Evolutionary conservation across 2,797 vertebrate genomes (phyloP).

Genomic region (Halcyon leucocephala): DNA sequence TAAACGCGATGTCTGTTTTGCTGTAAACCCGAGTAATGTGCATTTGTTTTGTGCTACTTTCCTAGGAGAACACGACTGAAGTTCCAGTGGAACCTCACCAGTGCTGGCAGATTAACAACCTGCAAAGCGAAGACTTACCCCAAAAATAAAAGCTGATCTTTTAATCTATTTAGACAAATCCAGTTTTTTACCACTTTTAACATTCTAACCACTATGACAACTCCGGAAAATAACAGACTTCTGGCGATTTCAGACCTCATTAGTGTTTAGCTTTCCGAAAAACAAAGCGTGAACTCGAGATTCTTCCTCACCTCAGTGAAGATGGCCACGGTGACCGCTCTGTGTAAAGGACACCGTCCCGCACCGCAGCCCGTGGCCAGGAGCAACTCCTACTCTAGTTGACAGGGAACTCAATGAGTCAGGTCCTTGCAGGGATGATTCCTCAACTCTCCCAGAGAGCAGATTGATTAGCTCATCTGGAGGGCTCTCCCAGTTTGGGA

Average conservation of each 20-base stretch:
- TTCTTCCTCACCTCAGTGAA: accelerated
- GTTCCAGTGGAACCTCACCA: background rate
- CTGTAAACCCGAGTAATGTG: background rate
- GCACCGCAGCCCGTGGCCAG: accelerated
- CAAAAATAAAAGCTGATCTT: background rate
- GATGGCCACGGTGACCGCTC: accelerated
- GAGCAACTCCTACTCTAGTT: accelerated
- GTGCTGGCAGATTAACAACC: background rate
- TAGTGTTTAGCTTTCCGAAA: background rate
- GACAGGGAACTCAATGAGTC: accelerated
- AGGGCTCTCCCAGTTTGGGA: background rate
- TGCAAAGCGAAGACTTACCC: background rate
- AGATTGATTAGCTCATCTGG: background rate
- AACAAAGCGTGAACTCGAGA: background rate
- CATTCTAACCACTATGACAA: background rate
- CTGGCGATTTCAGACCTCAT: background rate
- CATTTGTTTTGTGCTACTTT: background rate
- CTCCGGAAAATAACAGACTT: accelerated
- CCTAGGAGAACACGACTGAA: background rate
- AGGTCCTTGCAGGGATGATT: accelerated
- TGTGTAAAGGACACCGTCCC: accelerated
- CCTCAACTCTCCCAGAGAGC: background rate
- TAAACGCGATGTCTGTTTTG: background rate
- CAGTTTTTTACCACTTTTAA: background rate
- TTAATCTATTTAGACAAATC: background rate